phyloP scores from a whole-genome alignment of 2,113 vertebrate genomes.

The Zapornia atra region DNA sequence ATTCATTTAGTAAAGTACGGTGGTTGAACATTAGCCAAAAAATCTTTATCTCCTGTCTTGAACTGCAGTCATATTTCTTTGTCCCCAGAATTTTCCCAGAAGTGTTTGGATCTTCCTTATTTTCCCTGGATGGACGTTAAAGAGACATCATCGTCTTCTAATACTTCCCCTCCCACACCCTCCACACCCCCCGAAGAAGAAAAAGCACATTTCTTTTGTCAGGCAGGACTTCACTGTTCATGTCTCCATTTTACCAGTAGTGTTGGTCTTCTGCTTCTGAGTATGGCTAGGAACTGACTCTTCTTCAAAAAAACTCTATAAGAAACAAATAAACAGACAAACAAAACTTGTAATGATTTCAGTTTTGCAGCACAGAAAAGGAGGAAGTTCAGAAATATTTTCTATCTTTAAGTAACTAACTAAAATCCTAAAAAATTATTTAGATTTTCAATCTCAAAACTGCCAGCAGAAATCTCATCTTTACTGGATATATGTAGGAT shows the following conservation, averaged over 20 bases:
- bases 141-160: not conserved
- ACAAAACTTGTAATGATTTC: not conserved
- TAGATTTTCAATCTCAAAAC: not conserved
- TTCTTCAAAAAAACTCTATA: not conserved
- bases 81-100: not conserved
- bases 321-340: not conserved
- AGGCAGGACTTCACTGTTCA: not conserved
- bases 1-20: not conserved
- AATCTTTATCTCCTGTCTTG: not conserved
- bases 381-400: not conserved
- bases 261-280: not conserved
- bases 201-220: not conserved
- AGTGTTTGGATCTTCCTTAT: not conserved
- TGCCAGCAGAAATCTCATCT: not conserved
- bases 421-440: not conserved
- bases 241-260: not conserved
- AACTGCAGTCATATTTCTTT: not conserved
- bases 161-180: too few species aligned
- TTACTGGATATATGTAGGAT: not conserved
- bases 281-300: not conserved
- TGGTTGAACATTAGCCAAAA: not conserved
- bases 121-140: not conserved
- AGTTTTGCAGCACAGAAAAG: not conserved
- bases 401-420: not conserved
- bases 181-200: not conserved